A percentile compares a stretch with the other conserved stretches of the same genome.
These are phyloP conservation scores for Sceloporus undulatus DNA, from an alignment of 2,113 vertebrate genomes.

Conservation along the genomic window DNA sequence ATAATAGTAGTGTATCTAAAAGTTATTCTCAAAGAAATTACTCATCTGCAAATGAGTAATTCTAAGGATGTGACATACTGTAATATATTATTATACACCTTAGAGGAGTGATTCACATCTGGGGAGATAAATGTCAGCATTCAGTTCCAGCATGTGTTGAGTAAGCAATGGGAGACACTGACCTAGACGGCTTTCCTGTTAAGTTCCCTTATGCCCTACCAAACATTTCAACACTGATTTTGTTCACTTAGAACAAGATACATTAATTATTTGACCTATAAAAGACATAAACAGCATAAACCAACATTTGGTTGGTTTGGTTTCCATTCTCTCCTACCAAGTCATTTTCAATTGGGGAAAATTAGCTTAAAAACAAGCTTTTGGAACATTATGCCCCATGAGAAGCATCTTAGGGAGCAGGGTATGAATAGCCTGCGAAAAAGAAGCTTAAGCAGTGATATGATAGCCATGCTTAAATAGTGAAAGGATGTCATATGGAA, in stretches of 20 bases:
- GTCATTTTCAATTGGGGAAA: neutral
- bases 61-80: neutral
- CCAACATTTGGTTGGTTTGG: neutral
- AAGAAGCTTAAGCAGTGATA: no score
- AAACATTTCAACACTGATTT: neutral
- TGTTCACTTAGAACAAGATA: constrained; percentile 1
- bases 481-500: no score
- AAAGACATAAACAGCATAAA: neutral
- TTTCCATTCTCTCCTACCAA: neutral
- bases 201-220: neutral
- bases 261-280: neutral
- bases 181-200: neutral
- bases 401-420: no score
- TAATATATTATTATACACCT: neutral
- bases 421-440: no score
- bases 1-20: neutral
- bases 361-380: neutral
- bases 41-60: neutral
- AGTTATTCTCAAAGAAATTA: neutral
- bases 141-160: neutral
- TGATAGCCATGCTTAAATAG: no score
- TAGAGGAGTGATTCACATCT: neutral
- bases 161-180: neutral
- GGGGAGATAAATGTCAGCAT: neutral
- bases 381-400: neutral